Conservation (phyloP, 2,888 invertebrate species). For the Thyatira batis region DNA sequence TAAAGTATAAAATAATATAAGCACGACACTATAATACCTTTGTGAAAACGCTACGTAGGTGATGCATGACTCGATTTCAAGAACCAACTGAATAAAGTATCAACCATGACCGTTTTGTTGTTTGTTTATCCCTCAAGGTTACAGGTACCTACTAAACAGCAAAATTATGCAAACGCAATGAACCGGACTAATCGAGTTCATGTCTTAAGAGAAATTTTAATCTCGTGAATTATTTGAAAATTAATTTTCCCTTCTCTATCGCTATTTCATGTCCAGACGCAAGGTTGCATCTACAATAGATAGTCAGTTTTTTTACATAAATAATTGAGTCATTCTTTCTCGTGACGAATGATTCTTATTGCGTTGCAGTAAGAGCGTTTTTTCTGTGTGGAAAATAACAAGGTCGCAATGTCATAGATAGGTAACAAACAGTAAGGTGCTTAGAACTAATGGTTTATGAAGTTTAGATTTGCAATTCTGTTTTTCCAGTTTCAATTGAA, state of each 20-base stretch:
- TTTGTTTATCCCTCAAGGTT: constrained; percentile 31
- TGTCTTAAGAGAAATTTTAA: neutral
- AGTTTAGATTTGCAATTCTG: neutral
- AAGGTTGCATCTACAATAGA: constrained; percentile 1
- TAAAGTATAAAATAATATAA: constrained; percentile 23
- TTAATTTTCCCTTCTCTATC: neutral
- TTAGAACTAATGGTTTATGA: neutral
- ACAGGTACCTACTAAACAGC: constrained; percentile 34
- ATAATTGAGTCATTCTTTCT: neutral
- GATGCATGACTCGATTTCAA: constrained; percentile 68
- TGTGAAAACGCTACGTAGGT: constrained; percentile 71
- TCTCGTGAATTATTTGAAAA: neutral
- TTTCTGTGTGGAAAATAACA: neutral
- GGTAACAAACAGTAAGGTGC: neutral
- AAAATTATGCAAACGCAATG: constrained; percentile 56
- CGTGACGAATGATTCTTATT: neutral
- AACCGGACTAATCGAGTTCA: constrained; percentile 19
- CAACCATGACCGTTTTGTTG: constrained; percentile 37
- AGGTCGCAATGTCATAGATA: neutral
- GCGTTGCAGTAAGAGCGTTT: neutral
- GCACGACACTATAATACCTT: constrained; percentile 53
- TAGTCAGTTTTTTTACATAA: neutral
- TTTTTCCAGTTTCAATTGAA: too few species aligned
- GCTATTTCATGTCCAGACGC: neutral
- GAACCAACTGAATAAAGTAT: constrained; percentile 55